These are phyloP conservation scores for Pseudolycoriella hygida DNA, from an alignment of 2,888 invertebrate species.

Conservation along the genomic window DNA sequence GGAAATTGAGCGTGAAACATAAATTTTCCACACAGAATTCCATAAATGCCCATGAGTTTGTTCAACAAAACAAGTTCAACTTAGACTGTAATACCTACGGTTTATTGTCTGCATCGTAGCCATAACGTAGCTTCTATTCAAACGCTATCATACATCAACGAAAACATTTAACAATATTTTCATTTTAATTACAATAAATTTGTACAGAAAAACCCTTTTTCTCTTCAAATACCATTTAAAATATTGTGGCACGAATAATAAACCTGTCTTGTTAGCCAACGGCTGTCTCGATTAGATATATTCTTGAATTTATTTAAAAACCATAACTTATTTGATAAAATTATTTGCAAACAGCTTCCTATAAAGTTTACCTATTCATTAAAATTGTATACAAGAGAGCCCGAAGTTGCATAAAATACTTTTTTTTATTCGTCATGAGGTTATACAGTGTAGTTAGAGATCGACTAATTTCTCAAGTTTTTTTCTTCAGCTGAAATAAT, in stretches of 20 bases:
- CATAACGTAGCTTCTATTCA: too few relatives aligned
- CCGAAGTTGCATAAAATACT: too few relatives aligned
- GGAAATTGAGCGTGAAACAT: too few relatives aligned
- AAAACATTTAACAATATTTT: too few relatives aligned
- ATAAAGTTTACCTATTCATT: neutral
- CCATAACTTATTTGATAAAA: constrained; percentile 4
- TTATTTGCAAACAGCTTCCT: constrained; percentile 3
- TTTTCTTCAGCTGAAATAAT: neutral
- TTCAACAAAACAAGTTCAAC: too few relatives aligned
- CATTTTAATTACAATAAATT: constrained; percentile 1
- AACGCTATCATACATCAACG: too few relatives aligned
- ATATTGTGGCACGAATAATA: neutral
- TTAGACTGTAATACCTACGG: too few relatives aligned
- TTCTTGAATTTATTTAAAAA: neutral
- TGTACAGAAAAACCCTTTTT: neutral
- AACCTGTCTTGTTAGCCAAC: constrained; percentile 1
- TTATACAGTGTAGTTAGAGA: neutral
- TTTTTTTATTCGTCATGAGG: too few relatives aligned
- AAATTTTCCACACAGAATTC: too few relatives aligned
- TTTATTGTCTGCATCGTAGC: too few relatives aligned
- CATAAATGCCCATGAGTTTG: too few relatives aligned
- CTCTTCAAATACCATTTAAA: neutral
- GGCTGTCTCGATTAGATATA: neutral
- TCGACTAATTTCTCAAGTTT: neutral
- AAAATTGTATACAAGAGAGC: neutral